Evolutionary conservation across 1,140 invertebrate genomes (phyloP).

Genomic region (Rhagoletis pomonella): DNA sequence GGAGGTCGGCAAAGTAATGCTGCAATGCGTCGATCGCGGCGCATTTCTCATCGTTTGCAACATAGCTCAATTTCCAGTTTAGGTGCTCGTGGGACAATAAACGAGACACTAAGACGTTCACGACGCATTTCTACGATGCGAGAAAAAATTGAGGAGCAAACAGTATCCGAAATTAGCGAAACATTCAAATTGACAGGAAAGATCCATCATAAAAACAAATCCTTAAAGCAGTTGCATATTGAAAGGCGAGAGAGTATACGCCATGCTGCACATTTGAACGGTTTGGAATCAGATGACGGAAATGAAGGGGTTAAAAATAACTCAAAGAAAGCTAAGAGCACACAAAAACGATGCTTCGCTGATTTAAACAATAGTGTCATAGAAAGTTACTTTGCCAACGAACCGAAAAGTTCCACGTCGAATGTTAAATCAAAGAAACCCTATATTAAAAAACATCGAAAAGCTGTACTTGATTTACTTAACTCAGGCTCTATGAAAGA

Average conservation of each 20-base stretch:
- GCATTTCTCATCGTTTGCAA: background rate
- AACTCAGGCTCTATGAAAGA: conserved; percentile 60
- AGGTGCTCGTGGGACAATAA: background rate
- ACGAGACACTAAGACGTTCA: conserved; percentile 53
- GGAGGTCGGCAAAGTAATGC: background rate
- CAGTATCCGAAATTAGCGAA: background rate
- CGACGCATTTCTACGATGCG: conserved; percentile 32
- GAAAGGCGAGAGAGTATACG: conserved; percentile 33
- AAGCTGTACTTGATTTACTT: conserved; percentile 59
- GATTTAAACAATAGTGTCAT: background rate
- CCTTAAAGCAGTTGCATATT: conserved; percentile 9
- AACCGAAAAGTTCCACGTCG: background rate
- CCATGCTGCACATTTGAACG: background rate
- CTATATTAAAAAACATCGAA: conserved; percentile 54
- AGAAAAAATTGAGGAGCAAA: background rate
- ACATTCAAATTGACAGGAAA: background rate
- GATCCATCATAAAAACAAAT: background rate
- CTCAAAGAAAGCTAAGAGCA: background rate
- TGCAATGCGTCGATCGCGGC: background rate
- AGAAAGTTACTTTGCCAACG: background rate
- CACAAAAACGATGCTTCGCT: background rate
- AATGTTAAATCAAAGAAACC: conserved; percentile 36
- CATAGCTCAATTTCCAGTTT: conserved; percentile 6
- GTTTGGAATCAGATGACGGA: conserved; percentile 16
- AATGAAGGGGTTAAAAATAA: background rate